Evolutionary conservation across 1,140 invertebrate genomes (phyloP).

Genomic region (Trypoxylus dichotomus): DNA sequence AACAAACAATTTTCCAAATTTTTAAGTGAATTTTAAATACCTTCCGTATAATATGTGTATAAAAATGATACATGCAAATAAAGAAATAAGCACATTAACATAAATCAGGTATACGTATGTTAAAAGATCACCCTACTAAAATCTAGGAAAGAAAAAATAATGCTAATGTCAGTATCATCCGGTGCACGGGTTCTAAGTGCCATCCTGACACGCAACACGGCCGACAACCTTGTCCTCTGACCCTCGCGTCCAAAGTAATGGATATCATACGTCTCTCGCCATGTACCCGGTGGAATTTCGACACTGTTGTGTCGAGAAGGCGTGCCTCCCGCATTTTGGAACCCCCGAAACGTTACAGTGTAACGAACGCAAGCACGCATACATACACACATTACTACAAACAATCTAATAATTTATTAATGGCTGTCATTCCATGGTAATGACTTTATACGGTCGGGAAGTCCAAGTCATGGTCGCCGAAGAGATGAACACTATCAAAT

Average conservation of each 20-base stretch:
- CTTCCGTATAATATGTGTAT: too few relatives aligned
- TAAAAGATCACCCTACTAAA: background rate
- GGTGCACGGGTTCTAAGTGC: slow-evolving; percentile 21
- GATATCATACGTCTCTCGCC: slow-evolving; percentile 14
- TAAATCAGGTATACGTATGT: background rate
- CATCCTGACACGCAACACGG: slow-evolving; percentile 28
- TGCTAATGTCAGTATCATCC: slow-evolving; percentile 25
- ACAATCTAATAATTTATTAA: slow-evolving; percentile 35
- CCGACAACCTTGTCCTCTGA: slow-evolving; percentile 25
- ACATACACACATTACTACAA: slow-evolving; percentile 6
- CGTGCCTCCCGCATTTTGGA: slow-evolving; percentile 27
- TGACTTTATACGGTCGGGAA: slow-evolving; percentile 38
- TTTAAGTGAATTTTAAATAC: too few relatives aligned
- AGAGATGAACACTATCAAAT: slow-evolving; percentile 35
- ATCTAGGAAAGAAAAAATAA: background rate
- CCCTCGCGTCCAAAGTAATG: slow-evolving; percentile 16
- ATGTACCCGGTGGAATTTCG: slow-evolving; percentile 15
- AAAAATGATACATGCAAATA: too few relatives aligned
- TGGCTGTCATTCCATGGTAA: slow-evolving; percentile 33
- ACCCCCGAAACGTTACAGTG: background rate
- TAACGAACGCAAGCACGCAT: background rate
- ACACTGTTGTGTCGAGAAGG: background rate
- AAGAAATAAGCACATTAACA: too few relatives aligned
- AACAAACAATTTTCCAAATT: too few relatives aligned
- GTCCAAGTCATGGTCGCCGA: slow-evolving; percentile 35